Evolutionary conservation across 2,797 vertebrate species (phyloP), one percentile per base, ranked within the genome.

Genomic region (Falco peregrinus): DNA sequence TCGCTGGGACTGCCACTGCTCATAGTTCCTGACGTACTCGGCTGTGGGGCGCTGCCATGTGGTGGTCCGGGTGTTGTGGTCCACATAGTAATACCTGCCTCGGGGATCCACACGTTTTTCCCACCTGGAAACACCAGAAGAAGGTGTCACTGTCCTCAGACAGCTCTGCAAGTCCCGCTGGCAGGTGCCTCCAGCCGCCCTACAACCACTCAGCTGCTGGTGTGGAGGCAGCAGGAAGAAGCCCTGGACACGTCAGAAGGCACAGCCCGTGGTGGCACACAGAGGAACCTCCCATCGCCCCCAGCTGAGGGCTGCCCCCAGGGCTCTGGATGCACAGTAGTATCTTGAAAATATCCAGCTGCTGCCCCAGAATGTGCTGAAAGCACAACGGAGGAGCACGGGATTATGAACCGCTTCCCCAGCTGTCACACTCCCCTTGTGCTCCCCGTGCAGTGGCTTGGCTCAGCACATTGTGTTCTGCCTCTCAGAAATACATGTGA

Each of bases 41-140:
- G 99, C 99, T 0, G 99, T 99, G 51, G 99, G 99, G n/a, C 99
- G 98, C 98, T 99, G 99, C 99, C 99, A 99, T 2, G 99, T 99
- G 94, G 99, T 99, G 93, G 99, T 99, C 54, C 99, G 97, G 4
- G 99, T 99, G 98, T 99, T 99, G 98, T 99, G 99, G 96, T 99
- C 99, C 96, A 99, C 99, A 0, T 99, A 99, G 98, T 99, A 99
- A 94, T 98, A 99, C 82, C 99, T 96, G 60, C 99, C 99, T 5
- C 99, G 98, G 89, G 99, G 99, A 85, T 99, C 99, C 96, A 99
- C 99, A 1, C 99, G 99, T 37, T 99, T 99, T 97, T 99, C 99
- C 99, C 99, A 99, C 93, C 99, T 99, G 97, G 13, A 84, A 84
- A 95, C 35, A 94, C 20, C 74, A 75, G 29, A 70, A 39, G 82